Conservation (phyloP, 2,888 invertebrate genomes). For the Steromphala cineraria region DNA sequence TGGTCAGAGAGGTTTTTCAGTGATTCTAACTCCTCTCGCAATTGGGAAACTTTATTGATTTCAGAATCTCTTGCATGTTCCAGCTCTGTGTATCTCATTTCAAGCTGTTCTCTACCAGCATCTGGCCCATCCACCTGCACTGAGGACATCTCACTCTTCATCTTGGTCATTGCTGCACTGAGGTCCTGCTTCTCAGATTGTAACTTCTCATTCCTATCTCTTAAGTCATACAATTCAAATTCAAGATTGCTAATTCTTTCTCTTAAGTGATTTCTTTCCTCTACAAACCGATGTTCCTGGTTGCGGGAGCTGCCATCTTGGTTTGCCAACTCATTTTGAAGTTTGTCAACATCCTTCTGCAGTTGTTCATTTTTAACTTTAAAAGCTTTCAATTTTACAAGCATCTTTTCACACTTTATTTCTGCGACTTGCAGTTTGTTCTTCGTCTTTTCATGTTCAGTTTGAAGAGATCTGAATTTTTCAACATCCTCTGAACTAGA, state of each 20-base stretch:
- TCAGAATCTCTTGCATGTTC: background rate
- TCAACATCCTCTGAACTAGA: slow-evolving; percentile 30
- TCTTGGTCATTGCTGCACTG: background rate
- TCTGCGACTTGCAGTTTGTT: slow-evolving; percentile 55
- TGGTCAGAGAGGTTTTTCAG: too few species aligned
- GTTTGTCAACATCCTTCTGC: slow-evolving; percentile 35
- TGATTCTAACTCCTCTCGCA: too few species aligned
- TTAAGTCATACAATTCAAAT: background rate
- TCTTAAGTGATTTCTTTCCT: background rate
- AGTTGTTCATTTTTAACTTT: slow-evolving; percentile 79
- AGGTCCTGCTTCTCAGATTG: background rate
- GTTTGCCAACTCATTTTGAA: slow-evolving; percentile 19
- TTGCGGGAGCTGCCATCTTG: background rate
- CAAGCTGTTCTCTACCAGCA: background rate
- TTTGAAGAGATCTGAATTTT: slow-evolving; percentile 11
- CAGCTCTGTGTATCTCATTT: background rate
- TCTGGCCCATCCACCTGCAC: background rate
- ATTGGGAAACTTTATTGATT: background rate
- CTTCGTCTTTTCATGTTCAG: slow-evolving; percentile 39
- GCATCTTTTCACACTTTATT: slow-evolving; percentile 84
- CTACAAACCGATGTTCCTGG: slow-evolving; percentile 4
- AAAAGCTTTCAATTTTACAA: slow-evolving; percentile 89
- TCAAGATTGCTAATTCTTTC: background rate
- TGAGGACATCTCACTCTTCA: background rate
- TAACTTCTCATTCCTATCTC: background rate